These are phyloP conservation scores for Apeltes quadracus DNA, from an alignment of 2,113 vertebrate genomes.

Conservation along the genomic window DNA sequence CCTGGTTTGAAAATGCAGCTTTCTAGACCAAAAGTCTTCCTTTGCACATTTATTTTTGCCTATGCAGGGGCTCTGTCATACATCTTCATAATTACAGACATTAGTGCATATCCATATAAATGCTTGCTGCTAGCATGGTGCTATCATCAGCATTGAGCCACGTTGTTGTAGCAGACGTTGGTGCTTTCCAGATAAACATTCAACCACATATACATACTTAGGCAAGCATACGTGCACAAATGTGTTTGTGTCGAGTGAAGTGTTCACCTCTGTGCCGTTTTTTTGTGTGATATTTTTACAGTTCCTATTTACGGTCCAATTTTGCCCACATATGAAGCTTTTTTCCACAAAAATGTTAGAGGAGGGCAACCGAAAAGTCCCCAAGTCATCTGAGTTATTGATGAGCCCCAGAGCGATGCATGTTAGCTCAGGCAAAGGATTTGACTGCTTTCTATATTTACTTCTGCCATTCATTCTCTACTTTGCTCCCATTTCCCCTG, in stretches of 20 bases:
- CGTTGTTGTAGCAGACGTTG: background rate
- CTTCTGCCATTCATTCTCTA: slow-evolving; percentile 15
- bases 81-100: background rate
- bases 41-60: background rate
- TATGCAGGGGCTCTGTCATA: background rate
- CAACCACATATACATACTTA: too few relatives aligned
- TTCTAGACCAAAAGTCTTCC: background rate
- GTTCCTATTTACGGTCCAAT: too few relatives aligned
- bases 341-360: slow-evolving; percentile 7
- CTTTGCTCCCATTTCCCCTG: slow-evolving; percentile 19
- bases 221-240: too few relatives aligned
- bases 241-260: background rate
- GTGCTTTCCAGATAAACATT: too few relatives aligned
- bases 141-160: background rate
- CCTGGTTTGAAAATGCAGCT: slow-evolving; percentile 30
- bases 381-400: slow-evolving; percentile 51
- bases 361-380: slow-evolving; percentile 22
- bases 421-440: slow-evolving; percentile 20
- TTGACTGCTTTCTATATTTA: slow-evolving; percentile 19
- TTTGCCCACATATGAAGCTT: slow-evolving; percentile 24
- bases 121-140: background rate
- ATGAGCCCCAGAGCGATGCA: slow-evolving; percentile 37
- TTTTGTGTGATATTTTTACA: slow-evolving; percentile 23
- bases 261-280: slow-evolving; percentile 12
- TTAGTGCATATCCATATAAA: background rate